Base-by-base conservation (phyloP, 2,113 vertebrate genomes). In the Prionailurus viverrinus region DNA sequence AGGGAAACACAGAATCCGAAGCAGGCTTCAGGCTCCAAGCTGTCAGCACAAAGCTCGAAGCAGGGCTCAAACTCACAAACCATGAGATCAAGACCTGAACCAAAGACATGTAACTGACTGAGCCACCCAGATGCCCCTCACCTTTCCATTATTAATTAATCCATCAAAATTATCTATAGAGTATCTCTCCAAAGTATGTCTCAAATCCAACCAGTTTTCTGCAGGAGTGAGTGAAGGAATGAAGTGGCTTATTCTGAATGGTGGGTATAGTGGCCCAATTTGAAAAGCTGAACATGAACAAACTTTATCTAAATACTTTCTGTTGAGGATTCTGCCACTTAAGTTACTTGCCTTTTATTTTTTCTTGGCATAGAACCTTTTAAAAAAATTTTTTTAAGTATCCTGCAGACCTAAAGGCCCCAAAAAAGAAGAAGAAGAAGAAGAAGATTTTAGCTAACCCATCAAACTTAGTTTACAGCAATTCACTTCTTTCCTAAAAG, bases 401-500 rank as follows among this genome's bases (percentile, higher is more conserved):
- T 41, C 80, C 39, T 76, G 3, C 16, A 55, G 66, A 85, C 14
- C 33, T 76, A 25, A 73, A 41, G 61, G 14, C 27, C 79, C 15
- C 65, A 3, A 18, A 89, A 95, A 45, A 45, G 45, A 45, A 45
- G 45, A 45, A 8, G 45, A 45, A 45, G 45, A 82, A 29, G 51
- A n/a, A 29, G 33, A 29, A 33, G 1, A 41, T 39, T 81, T 86
- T 39, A 61, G 7, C 15, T 83, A 58, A 87, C 58, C 31, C 21
- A 94, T 16, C 6, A 82, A 90, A 83, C 21, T 41, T 79, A 25
- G 16, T 33, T 86, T 66, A 80, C 45, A 21, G 29, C 83, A 94
- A 84, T 84, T 84, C 41, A 88, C 25, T 84, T 89, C 7, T 53
- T 82, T 66, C 23, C 29, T 45, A 45, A 92, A 97, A 80, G 76